These are phyloP conservation scores for Cyprinodon brontotheroides DNA, from an alignment of 2,113 vertebrate genomes.

Conservation along the genomic window DNA sequence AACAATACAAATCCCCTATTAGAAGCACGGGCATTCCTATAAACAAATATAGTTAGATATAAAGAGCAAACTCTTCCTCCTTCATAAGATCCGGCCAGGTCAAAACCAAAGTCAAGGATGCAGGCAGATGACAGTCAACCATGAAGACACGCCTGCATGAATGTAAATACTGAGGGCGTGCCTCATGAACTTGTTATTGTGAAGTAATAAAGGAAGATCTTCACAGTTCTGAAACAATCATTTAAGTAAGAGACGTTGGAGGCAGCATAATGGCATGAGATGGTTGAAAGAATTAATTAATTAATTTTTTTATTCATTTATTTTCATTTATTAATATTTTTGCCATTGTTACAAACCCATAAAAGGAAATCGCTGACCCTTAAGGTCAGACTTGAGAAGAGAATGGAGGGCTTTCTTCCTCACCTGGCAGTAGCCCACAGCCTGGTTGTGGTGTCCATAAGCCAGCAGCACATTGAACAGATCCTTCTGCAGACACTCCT, in stretches of 20 bases:
- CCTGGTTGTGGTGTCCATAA: conserved; percentile 89
- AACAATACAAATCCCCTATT: neutral
- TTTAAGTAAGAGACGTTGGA: neutral
- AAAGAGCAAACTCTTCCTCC: no score
- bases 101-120: neutral
- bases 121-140: neutral
- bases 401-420: neutral
- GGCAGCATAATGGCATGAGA: neutral
- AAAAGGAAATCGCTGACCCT: neutral
- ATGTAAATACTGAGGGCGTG: conserved; percentile 14
- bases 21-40: no score
- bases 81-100: no score
- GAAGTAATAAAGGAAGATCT: neutral
- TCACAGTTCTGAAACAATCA: neutral
- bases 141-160: neutral
- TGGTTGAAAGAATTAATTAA: neutral
- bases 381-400: neutral
- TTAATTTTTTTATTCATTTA: no score
- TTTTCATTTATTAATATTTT: no score
- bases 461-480: conserved; percentile 91
- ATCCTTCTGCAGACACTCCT: conserved; percentile 84
- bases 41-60: no score
- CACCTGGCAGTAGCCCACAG: conserved; percentile 97
- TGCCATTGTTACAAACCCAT: neutral
- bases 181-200: neutral